Conservation (phyloP, 2,797 vertebrate species). For the Holocentrus rufus region DNA sequence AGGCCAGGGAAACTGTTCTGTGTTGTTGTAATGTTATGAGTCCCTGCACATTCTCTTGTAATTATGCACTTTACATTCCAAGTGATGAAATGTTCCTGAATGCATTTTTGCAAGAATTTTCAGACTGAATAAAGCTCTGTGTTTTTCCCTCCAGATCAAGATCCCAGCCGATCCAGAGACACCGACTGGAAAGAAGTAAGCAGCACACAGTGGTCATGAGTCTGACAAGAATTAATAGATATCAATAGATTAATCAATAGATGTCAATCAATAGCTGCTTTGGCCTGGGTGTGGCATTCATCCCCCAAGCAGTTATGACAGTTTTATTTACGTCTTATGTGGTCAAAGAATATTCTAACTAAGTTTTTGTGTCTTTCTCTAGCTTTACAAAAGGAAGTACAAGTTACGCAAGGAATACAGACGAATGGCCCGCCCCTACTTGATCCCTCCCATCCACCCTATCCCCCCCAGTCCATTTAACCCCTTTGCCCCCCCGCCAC, state of each 20-base stretch:
- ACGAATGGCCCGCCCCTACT: not conserved
- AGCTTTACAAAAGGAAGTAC: conserved; percentile 76
- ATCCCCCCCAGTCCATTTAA: conserved; percentile 10
- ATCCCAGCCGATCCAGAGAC: conserved; percentile 56
- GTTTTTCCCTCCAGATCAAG: conserved; percentile 42
- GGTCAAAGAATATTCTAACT: not conserved
- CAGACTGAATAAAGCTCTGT: not conserved
- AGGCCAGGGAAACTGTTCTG: no score
- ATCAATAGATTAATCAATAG: no score
- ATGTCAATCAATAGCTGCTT: no score
- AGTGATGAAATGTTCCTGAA: no score
- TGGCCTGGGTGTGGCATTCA: no score
- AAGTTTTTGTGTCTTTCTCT: conserved; percentile 4
- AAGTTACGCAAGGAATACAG: conserved; percentile 34
- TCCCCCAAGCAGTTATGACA: no score
- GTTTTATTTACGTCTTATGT: no score
- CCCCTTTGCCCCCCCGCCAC: conserved; percentile 50
- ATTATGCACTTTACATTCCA: no score
- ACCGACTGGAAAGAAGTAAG: conserved; percentile 81
- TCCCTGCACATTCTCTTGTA: no score
- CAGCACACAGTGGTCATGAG: no score
- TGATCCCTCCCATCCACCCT: conserved; percentile 30
- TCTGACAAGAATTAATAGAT: no score
- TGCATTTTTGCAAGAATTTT: not conserved
- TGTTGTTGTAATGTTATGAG: no score